Base-by-base conservation (phyloP, 2,888 invertebrate species). In the Gastracanthus pulcherrimus region DNA sequence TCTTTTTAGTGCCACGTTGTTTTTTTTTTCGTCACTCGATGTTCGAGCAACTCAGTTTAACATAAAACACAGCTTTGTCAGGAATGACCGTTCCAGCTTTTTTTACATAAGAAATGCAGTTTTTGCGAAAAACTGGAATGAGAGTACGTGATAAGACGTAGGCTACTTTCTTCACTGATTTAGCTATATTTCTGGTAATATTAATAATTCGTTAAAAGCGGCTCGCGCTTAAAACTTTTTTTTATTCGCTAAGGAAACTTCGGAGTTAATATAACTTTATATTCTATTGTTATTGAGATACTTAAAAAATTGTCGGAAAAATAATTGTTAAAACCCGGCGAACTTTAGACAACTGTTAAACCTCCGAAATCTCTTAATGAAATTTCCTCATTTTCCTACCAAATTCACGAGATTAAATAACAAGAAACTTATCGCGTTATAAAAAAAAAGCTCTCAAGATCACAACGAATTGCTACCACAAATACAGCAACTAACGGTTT, bases 91-190 rank as follows among this genome's bases (percentile, higher is more conserved):
- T 29, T 41, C 75, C 38, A 41, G 38, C 7, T 45, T 51, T 51
- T 16, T 45, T 69, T 51, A 41, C 41, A 67, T 16, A 23, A 80
- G 7, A 75, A 70, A 75, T 76, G 64, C 55, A 75, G 45, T 66
- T 64, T 58, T 9, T 26, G 55, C 29, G 31, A 60, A 58, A 41
- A 55, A 66, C 55, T 26, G 36, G 16, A 75, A 76, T 38, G 55
- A 36, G 34, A 71, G 60, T 74, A 74, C 29, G 29, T 45, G 19
- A 41, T 76, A 7, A 13, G 45, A 55, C 45, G 29, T 64, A 11
- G 29, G 16, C 31, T 26, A 19, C n/a, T 29, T 41, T 38, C 7
- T 31, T 36, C n/a, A 23, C 29, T 62, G n/a, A n/a, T n/a, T 41
- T n/a, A 26, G 45, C 26, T 36, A 29, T 48, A 60, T 19, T 66